Base-by-base conservation (phyloP, 2,113 vertebrate species). In the Sebastes fasciatus region DNA sequence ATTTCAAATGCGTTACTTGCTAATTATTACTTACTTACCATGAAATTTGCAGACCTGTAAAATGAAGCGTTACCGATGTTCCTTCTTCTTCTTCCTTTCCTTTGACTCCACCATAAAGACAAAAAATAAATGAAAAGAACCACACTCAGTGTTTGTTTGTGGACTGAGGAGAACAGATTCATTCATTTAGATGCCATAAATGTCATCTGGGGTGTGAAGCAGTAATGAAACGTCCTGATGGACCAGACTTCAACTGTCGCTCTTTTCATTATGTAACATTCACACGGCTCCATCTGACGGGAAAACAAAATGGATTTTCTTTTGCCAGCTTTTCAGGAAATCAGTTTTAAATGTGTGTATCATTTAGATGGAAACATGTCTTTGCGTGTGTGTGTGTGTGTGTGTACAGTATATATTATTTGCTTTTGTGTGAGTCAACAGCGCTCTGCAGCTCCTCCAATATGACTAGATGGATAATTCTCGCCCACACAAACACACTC, bases 181-280 rank as follows among this genome's bases (percentile, higher is more conserved):
- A 8, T 70, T 61, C 55, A 52, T 52, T 78, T 16, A 45, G 34
- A 71, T 8, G 26, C 26, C 26, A 26, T 45, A 4, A 54, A 42
- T 7, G 26, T 45, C 66, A 23, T 63, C 66, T 79, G 77, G 71
- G 57, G 67, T 63, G 77, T 14, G 67, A 71, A n/a, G 57, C 77
- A 4, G 77, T 45, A 26, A 54, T 61, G 26, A 26, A 26, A 26
- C 2, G 26, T 26, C 26, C 26, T 26, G 26, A 51, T 69, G 65
- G 23, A 61, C 12, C 48, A n/a, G 8, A 64, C n/a, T 26, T 5
- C 1, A 48, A 4, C 67, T 34, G 46, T 26, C 4, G 8, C 57
- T 78, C 26, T 77, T 2, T 40, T 68, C 17, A 70, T 62, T 23
- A 23, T 54, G 76, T 61, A 10, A 43, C 3, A 8, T 43, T 23